phyloP scores from a whole-genome alignment of 2,113 vertebrate genomes.

The Heterotis niloticus region DNA sequence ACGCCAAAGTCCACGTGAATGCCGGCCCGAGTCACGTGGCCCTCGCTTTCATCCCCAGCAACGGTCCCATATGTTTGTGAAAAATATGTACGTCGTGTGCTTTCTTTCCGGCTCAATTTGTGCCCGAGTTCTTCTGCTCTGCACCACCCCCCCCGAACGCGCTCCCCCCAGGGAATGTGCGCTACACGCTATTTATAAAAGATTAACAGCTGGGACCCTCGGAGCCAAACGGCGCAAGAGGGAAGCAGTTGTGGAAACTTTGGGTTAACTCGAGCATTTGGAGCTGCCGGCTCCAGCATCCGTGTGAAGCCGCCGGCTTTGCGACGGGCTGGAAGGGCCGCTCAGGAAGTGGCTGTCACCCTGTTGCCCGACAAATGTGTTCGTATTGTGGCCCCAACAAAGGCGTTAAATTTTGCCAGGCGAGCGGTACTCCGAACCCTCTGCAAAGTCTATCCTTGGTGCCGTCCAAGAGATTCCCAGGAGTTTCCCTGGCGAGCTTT shows the following conservation, averaged over 20 bases:
- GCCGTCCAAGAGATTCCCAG: conserved; percentile 18
- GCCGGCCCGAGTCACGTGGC: conserved; percentile 59
- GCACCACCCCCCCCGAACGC: conserved; percentile 55
- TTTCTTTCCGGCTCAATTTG: conserved; percentile 65
- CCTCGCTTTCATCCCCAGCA: conserved; percentile 54
- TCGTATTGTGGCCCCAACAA: not conserved
- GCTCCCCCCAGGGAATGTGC: conserved; percentile 54
- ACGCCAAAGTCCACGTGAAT: conserved; percentile 55
- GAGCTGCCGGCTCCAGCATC: conserved; percentile 44
- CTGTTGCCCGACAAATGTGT: conserved; percentile 30
- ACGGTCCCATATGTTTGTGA: conserved; percentile 72
- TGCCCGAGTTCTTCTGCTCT: conserved; percentile 64
- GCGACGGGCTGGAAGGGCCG: not conserved
- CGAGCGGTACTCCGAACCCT: conserved; percentile 22
- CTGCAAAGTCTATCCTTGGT: conserved; percentile 11
- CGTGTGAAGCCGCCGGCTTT: conserved; percentile 25
- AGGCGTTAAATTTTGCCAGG: conserved; percentile 1
- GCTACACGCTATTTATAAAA: conserved; percentile 72
- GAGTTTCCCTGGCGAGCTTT: conserved; percentile 22
- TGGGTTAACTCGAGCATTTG: conserved; percentile 65
- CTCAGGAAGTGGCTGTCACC: conserved; percentile 37
- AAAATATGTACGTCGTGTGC: conserved; percentile 67
- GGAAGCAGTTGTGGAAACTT: conserved; percentile 62
- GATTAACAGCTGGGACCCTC: conserved; percentile 72
- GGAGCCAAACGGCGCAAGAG: conserved; percentile 60